phyloP scores from a whole-genome alignment of 2,888 invertebrate genomes.

The Heteromurus nitidus region DNA sequence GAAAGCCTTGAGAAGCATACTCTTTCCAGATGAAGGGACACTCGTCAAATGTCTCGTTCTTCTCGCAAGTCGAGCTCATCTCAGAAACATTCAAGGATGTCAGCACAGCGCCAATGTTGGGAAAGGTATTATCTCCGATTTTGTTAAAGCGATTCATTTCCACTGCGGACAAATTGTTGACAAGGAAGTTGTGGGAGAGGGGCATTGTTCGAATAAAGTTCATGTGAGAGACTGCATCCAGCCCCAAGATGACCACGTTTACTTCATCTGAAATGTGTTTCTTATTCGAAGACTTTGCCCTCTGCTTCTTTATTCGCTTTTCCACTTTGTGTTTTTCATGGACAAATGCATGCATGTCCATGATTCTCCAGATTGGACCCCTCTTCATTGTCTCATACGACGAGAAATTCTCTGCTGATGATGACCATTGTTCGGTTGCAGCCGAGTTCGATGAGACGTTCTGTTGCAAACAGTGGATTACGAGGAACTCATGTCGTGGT shows the following conservation, averaged over 20 bases:
- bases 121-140: constrained; percentile 91
- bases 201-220: constrained; percentile 82
- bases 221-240: constrained; percentile 90
- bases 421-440: no score
- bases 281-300: not conserved
- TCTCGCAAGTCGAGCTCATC: constrained; percentile 81
- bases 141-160: constrained; percentile 93
- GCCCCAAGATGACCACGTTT: constrained; percentile 87
- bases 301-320: constrained; percentile 19
- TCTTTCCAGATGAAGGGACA: constrained; percentile 91
- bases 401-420: no score
- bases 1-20: constrained; percentile 83
- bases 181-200: constrained; percentile 79
- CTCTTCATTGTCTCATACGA: no score
- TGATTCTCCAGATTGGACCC: not conserved
- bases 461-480: constrained; percentile 39
- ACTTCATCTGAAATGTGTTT: constrained; percentile 42
- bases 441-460: no score
- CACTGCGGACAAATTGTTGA: constrained; percentile 80
- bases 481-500: constrained; percentile 49
- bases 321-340: constrained; percentile 52
- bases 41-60: constrained; percentile 80
- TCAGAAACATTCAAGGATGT: constrained; percentile 83
- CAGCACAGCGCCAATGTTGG: constrained; percentile 85
- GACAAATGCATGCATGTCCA: constrained; percentile 65